Evolutionary conservation across 2,888 invertebrate genomes (phyloP).

Genomic region (Drosophila antonietae): DNA sequence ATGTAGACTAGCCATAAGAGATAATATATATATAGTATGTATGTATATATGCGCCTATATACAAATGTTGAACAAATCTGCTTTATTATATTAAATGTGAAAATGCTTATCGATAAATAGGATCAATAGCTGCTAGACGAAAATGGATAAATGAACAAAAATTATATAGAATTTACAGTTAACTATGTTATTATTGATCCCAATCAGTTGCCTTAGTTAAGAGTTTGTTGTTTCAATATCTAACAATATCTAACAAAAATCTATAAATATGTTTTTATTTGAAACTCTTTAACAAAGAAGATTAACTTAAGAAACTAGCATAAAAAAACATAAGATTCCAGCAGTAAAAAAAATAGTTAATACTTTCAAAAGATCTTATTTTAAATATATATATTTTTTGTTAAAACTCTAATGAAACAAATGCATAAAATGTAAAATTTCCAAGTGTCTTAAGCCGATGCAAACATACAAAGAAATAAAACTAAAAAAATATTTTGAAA

Average conservation of each 20-base stretch:
- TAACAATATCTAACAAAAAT: background rate
- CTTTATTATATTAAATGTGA: conserved; percentile 16
- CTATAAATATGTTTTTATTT: background rate
- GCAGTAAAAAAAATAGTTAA: conserved; percentile 1
- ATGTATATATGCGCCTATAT: conserved; percentile 31
- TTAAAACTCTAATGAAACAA: conserved; percentile 21
- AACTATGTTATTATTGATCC: conserved; percentile 6
- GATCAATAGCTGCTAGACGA: background rate
- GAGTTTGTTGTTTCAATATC: conserved; percentile 1
- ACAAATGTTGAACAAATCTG: conserved; percentile 6
- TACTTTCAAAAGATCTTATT: conserved; percentile 4
- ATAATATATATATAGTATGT: conserved; percentile 27
- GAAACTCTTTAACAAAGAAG: background rate
- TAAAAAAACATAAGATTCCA: conserved; percentile 13
- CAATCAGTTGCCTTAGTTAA: background rate
- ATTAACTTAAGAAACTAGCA: conserved; percentile 2
- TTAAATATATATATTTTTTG: conserved; percentile 3
- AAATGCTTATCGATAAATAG: conserved; percentile 16
- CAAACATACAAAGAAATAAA: conserved; percentile 6
- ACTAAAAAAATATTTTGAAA: conserved; percentile 27
- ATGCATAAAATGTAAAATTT: conserved; percentile 29
- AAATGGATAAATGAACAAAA: background rate
- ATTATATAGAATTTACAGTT: background rate
- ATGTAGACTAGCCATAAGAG: conserved; percentile 52
- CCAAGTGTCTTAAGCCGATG: conserved; percentile 35